Base-by-base conservation (phyloP, 2,888 invertebrate species). In the Tiphia femorata region DNA sequence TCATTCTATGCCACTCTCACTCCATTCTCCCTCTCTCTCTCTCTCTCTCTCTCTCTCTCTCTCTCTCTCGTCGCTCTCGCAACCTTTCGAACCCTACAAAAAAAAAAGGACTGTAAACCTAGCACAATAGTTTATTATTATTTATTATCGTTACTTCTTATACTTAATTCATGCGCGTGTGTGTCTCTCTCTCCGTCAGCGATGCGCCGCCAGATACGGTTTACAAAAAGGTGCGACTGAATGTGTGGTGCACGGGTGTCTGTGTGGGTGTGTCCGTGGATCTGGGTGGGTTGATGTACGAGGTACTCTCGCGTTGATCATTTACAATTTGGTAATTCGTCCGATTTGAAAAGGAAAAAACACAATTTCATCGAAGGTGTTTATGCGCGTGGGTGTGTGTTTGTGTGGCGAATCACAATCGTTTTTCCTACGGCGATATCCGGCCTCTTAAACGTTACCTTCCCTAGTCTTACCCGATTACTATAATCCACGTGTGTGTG, bases 41-140 rank as follows among this genome's bases (percentile, higher is more conserved):
- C 42, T 41, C 58, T 44, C 43, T 55, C 57, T 46, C 41, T 59
- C 56, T 51, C 43, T 52, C 50, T 14, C 42, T 14, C 49, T 42
- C 42, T 19, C 38, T 23, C 41, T 38, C 17, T 42, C 40, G 20
- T 35, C 46, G 40, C 43, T 40, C 58, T 44, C 54, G 37, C 47
- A 54, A 49, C 67, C 59, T 48, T 67, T 68, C 70, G 69, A 61
- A 49, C 62, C 60, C 68, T 75, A 74, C 63, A 58, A 68, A 58
- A 58, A 70, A 59, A 47, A 48, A 40, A 70, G 73, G 67, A 70
- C 59, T 67, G 70, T 73, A 65, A 72, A 62, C 61, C 72, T 73
- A 78, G 74, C 68, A 71, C 73, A 70, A 73, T 71, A 70, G 61
- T 71, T 69, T 64, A 66, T 69, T 65, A 72, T 73, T 73, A 72